phyloP scores from a whole-genome alignment of 2,113 vertebrate species.

The Chelonoidis abingdonii region DNA sequence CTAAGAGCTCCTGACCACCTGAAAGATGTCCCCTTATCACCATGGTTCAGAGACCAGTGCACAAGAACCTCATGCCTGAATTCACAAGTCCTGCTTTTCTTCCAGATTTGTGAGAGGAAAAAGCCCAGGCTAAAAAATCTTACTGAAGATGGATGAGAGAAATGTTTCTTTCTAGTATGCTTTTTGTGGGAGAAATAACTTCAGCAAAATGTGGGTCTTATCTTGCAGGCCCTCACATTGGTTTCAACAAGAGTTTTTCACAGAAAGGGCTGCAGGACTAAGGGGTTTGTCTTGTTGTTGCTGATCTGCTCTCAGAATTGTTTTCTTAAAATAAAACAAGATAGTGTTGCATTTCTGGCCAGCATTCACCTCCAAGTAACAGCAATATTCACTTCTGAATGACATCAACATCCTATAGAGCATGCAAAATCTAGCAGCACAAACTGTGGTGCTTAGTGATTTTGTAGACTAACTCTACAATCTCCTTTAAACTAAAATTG shows the following conservation, averaged over 20 bases:
- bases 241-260: background rate
- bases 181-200: background rate
- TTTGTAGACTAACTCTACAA: constrained; percentile 10
- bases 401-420: background rate
- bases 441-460: background rate
- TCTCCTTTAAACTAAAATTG: constrained; percentile 39
- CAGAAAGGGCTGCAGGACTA: background rate
- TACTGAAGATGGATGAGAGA: background rate
- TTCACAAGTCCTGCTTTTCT: background rate
- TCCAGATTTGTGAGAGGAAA: background rate
- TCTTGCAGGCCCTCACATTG: background rate
- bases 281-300: background rate
- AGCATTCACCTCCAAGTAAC: constrained; percentile 7
- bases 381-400: constrained; percentile 6
- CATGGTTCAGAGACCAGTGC: background rate
- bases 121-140: background rate
- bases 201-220: background rate
- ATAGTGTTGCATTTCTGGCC: background rate
- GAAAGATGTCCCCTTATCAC: background rate
- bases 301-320: background rate
- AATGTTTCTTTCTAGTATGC: background rate
- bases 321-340: background rate
- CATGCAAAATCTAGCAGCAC: background rate
- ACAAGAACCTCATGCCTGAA: background rate
- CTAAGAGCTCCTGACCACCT: background rate